A percentile compares a stretch with the other conserved stretches of the same genome.
phyloP scores from a whole-genome alignment of 2,113 vertebrate genomes.

The Pituophis catenifer region DNA sequence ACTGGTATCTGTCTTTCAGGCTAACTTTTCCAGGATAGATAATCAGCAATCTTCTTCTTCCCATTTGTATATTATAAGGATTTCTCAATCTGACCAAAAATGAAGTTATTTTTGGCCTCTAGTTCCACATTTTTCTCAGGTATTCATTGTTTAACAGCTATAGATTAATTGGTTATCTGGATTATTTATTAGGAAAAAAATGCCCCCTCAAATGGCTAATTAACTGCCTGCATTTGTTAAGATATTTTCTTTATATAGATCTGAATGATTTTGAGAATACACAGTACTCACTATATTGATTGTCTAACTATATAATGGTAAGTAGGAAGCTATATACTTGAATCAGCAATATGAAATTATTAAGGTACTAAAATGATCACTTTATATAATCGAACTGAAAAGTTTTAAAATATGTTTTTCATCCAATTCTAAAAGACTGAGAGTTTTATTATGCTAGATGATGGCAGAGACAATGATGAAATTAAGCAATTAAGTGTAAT shows the following conservation, averaged over 20 bases:
- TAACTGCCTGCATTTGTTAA: neutral
- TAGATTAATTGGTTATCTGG: slow-evolving; percentile 9
- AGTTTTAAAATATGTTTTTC: neutral
- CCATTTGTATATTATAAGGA: neutral
- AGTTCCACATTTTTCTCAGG: neutral
- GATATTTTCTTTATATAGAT: neutral
- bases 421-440: neutral
- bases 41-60: neutral
- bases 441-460: neutral
- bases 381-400: neutral
- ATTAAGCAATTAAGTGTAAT: neutral
- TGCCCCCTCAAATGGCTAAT: neutral
- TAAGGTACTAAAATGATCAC: neutral
- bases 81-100: slow-evolving; percentile 2
- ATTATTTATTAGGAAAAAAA: slow-evolving; percentile 15
- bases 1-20: neutral
- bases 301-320: neutral
- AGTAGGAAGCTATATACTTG: neutral
- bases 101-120: slow-evolving; percentile 4
- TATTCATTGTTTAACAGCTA: neutral
- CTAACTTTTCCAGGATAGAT: neutral
- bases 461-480: neutral
- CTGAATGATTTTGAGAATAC: slow-evolving; percentile 4
- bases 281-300: neutral
- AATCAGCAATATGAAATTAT: neutral